These are phyloP conservation scores for Lithobates pipiens DNA, from an alignment of 2,797 vertebrate genomes.

Conservation along the genomic window DNA sequence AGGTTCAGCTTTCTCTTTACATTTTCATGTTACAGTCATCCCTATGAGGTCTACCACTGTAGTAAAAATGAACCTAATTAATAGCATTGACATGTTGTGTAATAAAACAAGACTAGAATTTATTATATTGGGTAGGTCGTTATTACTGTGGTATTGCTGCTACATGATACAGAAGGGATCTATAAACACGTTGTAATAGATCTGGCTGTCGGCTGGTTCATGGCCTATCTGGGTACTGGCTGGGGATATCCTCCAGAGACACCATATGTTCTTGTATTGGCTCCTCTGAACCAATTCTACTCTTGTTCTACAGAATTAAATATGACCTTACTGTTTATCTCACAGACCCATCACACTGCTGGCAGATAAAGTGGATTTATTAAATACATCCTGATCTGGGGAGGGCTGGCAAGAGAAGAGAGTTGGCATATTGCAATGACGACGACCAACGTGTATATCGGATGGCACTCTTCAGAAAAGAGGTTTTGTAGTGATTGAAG, in stretches of 20 bases:
- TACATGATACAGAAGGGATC: background rate
- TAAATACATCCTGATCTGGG: background rate
- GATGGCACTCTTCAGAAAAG: no score
- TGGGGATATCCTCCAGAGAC: background rate
- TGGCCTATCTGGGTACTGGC: background rate
- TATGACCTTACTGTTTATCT: conserved; percentile 43
- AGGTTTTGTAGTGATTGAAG: no score
- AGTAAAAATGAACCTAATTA: background rate
- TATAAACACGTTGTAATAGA: conserved; percentile 3
- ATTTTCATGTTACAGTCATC: no score
- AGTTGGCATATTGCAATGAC: background rate
- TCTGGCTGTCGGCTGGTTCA: background rate
- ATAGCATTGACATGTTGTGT: background rate
- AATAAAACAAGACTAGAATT: background rate
- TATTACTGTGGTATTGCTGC: background rate
- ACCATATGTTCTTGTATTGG: conserved; percentile 32
- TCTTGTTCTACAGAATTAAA: conserved; percentile 29
- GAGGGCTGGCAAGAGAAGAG: background rate
- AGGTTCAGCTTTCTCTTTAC: no score
- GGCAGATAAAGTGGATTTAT: conserved; percentile 31
- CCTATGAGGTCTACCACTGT: no score
- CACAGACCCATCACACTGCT: conserved; percentile 10
- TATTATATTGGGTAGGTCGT: background rate
- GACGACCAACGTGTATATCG: background rate
- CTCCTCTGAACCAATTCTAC: conserved; percentile 15